Conservation (phyloP, 92 coral and sea anemone species). For the Parazoanthus atlanticus region DNA sequence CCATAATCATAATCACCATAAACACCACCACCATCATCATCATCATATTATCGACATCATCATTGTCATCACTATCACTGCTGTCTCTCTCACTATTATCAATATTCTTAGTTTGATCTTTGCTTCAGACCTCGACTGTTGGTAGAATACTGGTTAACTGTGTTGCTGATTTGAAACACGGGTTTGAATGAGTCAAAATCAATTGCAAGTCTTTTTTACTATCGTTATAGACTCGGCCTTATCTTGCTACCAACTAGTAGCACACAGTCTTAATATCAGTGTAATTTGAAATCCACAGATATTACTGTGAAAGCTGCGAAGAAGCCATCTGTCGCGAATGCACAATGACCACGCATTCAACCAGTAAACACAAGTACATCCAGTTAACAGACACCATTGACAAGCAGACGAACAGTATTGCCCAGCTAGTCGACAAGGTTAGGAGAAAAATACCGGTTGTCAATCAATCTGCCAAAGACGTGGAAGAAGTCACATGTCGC, state of each 20-base stretch:
- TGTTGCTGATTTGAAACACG: too few species aligned
- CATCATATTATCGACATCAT: not conserved
- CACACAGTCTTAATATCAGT: not conserved
- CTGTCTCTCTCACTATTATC: too few species aligned
- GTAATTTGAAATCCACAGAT: slow-evolving; percentile 54
- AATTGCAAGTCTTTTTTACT: too few species aligned
- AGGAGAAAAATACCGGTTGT: slow-evolving; percentile 90
- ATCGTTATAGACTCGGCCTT: too few species aligned
- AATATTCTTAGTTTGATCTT: too few species aligned
- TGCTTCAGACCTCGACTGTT: too few species aligned
- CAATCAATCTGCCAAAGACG: slow-evolving; percentile 92
- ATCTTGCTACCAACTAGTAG: too few species aligned
- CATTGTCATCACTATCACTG: too few species aligned
- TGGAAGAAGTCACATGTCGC: slow-evolving; percentile 90
- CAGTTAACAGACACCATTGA: slow-evolving; percentile 95
- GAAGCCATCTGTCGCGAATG: slow-evolving; percentile 99
- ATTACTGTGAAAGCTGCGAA: slow-evolving; percentile 96
- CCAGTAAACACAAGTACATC: slow-evolving; percentile 94
- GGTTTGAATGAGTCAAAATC: too few species aligned
- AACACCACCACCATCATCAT: too few species aligned
- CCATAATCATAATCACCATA: too few species aligned
- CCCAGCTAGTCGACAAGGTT: slow-evolving; percentile 87
- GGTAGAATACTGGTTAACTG: too few species aligned
- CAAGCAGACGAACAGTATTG: slow-evolving; percentile 80
- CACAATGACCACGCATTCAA: slow-evolving; percentile 95